Evolutionary conservation across 2,113 vertebrate species (phyloP).

Genomic region (Pedetes capensis): DNA sequence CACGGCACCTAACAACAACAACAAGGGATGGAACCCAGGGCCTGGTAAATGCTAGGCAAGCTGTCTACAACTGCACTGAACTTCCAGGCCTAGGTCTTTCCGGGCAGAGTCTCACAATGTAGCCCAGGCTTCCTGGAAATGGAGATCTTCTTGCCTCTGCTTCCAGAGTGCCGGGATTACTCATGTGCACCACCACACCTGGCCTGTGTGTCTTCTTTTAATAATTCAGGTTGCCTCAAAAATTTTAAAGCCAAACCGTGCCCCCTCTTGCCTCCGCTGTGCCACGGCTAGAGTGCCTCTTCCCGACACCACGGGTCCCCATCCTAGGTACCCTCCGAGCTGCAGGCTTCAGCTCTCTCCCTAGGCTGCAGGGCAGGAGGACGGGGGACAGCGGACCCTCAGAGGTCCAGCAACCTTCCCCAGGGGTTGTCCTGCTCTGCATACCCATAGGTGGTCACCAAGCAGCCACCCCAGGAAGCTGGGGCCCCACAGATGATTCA

Average conservation of each 20-base stretch:
- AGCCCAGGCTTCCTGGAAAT: not conserved
- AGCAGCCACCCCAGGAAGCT: not conserved
- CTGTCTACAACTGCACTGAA: too few species aligned
- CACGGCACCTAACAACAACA: too few species aligned
- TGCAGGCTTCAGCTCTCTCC: fast-evolving
- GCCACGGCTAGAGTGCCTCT: fast-evolving
- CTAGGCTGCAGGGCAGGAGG: not conserved
- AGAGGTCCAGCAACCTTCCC: not conserved
- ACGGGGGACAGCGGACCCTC: fast-evolving
- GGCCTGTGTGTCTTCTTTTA: not conserved
- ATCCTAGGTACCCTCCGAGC: not conserved
- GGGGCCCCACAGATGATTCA: fast-evolving
- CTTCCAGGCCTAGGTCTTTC: too few species aligned
- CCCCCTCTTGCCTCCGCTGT: fast-evolving
- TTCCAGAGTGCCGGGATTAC: not conserved
- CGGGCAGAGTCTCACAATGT: too few species aligned
- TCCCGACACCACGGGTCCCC: not conserved
- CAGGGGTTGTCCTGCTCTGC: fast-evolving
- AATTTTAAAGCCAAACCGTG: not conserved
- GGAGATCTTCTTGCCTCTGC: not conserved
- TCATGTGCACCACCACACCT: too few species aligned
- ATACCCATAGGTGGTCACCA: fast-evolving
- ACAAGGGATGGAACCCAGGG: not conserved
- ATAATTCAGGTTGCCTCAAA: fast-evolving
- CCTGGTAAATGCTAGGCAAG: not conserved